Base-by-base conservation (phyloP, 2,113 vertebrate genomes). In the Synchiropus splendidus region DNA sequence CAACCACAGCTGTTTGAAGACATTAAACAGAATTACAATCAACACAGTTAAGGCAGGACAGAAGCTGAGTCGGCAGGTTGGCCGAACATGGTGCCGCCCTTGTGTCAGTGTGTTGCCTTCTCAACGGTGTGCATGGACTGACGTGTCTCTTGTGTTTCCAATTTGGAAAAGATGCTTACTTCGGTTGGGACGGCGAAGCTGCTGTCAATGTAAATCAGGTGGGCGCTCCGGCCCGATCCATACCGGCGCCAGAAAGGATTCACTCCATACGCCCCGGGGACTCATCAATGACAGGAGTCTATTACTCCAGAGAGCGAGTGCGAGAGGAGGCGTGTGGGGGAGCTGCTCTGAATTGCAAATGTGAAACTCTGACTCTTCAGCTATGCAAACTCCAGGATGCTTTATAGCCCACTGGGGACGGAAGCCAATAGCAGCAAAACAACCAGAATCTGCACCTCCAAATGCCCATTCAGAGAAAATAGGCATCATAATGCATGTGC, bases 301-400 rank as follows among this genome's bases (percentile, higher is more conserved):
- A 65, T 79, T 81, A 58, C 71, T 63, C 61, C 42, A 18, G 46
- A 64, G 58, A 40, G 42, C 9, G 47, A 60, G 64, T 49, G 35
- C 45, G 40, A 15, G 57, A n/a, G n/a, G n/a, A n/a, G n/a, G n/a
- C n/a, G n/a, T n/a, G n/a, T n/a, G n/a, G n/a, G n/a, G n/a, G n/a
- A n/a, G n/a, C n/a, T n/a, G 54, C 48, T 70, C 45, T 75, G 72
- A 67, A 74, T 74, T 76, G 62, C 61, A 70, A 72, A 77, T 77
- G 44, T 41, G 49, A 65, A 58, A 39, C 48, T 64, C 34, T n/a
- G 43, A 51, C 57, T 68, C 62, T 64, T 68, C 61, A 50, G 64
- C 61, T 57, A 48, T 70, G 62, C 71, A n/a, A n/a, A n/a, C 54
- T 50, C 49, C 42, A 37, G 58, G 52, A 64, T 67, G 49, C 51